Evolutionary conservation across 2,113 vertebrate species (phyloP).

Genomic region (Rhinogobius similis): DNA sequence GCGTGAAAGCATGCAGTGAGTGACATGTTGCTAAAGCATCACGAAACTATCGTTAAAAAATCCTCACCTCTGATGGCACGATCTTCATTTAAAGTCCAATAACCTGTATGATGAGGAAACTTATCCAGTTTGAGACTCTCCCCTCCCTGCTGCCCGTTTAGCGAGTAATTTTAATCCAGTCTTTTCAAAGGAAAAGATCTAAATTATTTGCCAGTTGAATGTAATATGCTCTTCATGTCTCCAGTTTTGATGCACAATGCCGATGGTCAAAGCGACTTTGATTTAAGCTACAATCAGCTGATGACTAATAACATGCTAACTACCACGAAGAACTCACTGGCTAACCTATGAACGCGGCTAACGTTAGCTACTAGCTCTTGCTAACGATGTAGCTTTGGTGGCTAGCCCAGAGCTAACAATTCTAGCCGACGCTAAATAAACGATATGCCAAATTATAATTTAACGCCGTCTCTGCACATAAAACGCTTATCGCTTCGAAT

Average conservation of each 20-base stretch:
- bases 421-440: constrained; percentile 73
- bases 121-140: constrained; percentile 80
- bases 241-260: constrained; percentile 35
- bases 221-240: constrained; percentile 39
- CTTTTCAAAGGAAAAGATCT: constrained; percentile 55
- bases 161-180: constrained; percentile 68
- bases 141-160: constrained; percentile 70
- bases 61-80: constrained; percentile 81
- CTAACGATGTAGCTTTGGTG: constrained; percentile 56
- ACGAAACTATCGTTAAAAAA: background rate
- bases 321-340: constrained; percentile 69
- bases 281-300: constrained; percentile 61
- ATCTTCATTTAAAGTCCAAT: constrained; percentile 85
- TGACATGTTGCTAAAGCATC: background rate
- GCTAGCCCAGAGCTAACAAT: constrained; percentile 71
- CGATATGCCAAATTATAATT: constrained; percentile 63
- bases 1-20: constrained; percentile 1
- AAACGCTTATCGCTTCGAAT: constrained; percentile 47
- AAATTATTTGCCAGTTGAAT: constrained; percentile 52
- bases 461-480: constrained; percentile 40
- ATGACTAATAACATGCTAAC: constrained; percentile 73
- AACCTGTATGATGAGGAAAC: constrained; percentile 80
- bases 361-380: constrained; percentile 60
- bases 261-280: constrained; percentile 39
- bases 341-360: constrained; percentile 73